Evolutionary conservation across 2,113 vertebrate genomes (phyloP).

Genomic region (Seriola rivoliana): DNA sequence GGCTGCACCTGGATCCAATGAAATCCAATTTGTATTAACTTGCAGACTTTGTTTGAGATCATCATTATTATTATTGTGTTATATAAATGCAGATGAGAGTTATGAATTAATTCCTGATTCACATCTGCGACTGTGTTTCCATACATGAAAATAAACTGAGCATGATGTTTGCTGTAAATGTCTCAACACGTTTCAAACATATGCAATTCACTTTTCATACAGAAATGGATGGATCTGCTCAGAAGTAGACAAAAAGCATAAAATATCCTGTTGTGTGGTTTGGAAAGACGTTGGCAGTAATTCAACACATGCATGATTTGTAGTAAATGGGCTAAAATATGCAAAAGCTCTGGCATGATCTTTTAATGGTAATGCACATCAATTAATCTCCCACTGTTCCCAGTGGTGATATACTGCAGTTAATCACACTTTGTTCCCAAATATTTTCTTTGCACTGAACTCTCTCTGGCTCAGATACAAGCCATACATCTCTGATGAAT

Average conservation of each 20-base stretch:
- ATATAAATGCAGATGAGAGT: background rate
- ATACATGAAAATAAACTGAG: background rate
- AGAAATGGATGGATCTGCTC: background rate
- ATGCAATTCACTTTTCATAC: background rate
- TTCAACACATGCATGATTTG: conserved; percentile 5
- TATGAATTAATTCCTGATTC: background rate
- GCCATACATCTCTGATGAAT: conserved; percentile 55
- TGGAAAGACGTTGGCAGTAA: background rate
- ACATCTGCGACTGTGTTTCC: background rate
- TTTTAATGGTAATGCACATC: conserved; percentile 35
- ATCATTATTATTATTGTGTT: background rate
- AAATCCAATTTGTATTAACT: no score
- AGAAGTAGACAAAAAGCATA: background rate
- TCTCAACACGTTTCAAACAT: background rate
- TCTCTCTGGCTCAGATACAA: conserved; percentile 59
- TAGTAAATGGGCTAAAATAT: conserved; percentile 19
- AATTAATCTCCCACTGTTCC: conserved; percentile 51
- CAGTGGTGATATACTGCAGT: conserved; percentile 43
- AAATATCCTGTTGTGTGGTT: background rate
- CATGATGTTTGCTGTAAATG: background rate
- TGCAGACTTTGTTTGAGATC: background rate
- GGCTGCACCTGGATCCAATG: no score
- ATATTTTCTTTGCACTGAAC: conserved; percentile 69
- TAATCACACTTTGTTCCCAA: conserved; percentile 61
- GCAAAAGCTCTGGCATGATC: conserved; percentile 1